Base-by-base conservation (phyloP, 2,797 vertebrate genomes). In the Melopsittacus undulatus region DNA sequence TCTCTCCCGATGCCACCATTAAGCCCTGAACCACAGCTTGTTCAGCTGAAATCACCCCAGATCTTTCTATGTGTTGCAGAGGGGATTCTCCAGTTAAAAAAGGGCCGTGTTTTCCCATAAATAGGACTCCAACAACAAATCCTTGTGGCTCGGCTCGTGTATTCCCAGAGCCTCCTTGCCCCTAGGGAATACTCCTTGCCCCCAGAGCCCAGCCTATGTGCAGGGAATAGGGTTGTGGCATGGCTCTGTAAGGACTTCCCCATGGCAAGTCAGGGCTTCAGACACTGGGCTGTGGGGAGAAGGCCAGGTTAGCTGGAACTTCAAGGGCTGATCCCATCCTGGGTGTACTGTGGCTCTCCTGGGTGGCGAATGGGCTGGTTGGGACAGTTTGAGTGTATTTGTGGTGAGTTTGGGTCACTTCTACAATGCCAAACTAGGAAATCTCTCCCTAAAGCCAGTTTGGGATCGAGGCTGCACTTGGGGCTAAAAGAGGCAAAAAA, bases 201-300 rank as follows among this genome's bases (percentile, higher is more conserved):
- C 22, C 6, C 45, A 46, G 45, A 46, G 34, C 59, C 9, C 46
- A 48, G 38, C 11, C n/a, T 42, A 7, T 6, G 2, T 9, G 38
- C 29, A 20, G 36, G 61, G 40, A 27, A 29, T 3, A 2, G 5
- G 22, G 45, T 26, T 34, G 63, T n/a, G 42, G 15, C 8, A 5
- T 2, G 18, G 24, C 45, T 5, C 3, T 10, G 30, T 10, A 7
- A 42, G 23, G 27, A 51, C 61, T 5, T 20, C 19, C 81, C 68
- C 7, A 2, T 0, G 17, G n/a, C 29, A 49, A 5, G 1, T 4
- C 5, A 2, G 23, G 13, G 14, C 66, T 52, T 59, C 2, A 11
- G 59, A 7, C 51, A 32, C 43, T 1, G 7, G 32, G 6, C 21
- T 1, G 5, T 1, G 8, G 26, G n/a, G 19, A 48, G 22, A 5